phyloP scores from a whole-genome alignment of 2,888 invertebrate species.

The Oligia latruncula region DNA sequence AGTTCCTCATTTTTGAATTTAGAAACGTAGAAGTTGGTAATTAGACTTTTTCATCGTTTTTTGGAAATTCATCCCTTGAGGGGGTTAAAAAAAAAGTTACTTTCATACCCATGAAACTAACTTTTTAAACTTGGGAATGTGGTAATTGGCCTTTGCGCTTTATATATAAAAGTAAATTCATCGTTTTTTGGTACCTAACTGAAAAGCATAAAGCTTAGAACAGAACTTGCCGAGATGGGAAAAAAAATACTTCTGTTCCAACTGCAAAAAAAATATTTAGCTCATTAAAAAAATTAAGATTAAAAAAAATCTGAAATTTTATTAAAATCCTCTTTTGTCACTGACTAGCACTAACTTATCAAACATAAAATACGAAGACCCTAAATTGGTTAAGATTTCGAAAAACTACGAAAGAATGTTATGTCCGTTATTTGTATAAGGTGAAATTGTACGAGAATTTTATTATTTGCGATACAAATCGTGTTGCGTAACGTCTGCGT shows the following conservation, averaged over 20 bases:
- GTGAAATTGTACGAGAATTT: conserved; percentile 12
- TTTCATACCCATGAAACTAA: too few relatives aligned
- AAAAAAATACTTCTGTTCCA: neutral
- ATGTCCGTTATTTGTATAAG: conserved; percentile 17
- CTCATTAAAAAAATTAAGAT: too few relatives aligned
- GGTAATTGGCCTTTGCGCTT: neutral
- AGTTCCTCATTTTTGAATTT: neutral
- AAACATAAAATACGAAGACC: neutral
- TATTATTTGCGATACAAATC: conserved; percentile 28
- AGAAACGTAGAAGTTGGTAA: neutral
- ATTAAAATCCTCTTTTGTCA: neutral
- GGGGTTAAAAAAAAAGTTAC: neutral
- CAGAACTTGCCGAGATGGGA: neutral
- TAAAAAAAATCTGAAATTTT: neutral
- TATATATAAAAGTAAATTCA: neutral
- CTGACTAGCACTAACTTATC: neutral
- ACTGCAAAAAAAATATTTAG: too few relatives aligned
- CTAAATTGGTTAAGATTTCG: neutral
- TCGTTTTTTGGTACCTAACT: neutral
- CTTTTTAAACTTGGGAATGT: neutral
- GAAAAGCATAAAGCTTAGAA: neutral
- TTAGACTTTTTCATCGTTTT: neutral
- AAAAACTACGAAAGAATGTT: neutral
- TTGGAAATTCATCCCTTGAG: neutral
- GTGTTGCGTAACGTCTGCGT: conserved; percentile 41